Percentiles rank a stretch among this genome's conserved stretches.
Evolutionary conservation across 2,888 invertebrate genomes (phyloP).

Genomic region (Cristatella mucedo): DNA sequence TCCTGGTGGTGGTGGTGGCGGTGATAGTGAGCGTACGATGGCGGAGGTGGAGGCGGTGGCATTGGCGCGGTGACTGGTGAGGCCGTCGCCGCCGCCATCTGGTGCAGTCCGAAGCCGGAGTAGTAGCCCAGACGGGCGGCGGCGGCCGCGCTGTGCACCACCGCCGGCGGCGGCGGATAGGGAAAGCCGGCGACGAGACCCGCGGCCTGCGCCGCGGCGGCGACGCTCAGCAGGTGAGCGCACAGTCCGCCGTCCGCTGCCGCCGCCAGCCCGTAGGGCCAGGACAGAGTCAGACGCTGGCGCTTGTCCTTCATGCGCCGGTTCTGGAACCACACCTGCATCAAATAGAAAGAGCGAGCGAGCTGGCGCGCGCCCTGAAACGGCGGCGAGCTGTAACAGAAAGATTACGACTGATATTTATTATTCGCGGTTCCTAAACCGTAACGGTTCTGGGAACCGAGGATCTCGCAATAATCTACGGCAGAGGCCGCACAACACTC

Average conservation of each 20-base stretch:
- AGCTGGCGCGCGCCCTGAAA: neutral
- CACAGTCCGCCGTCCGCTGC: constrained; percentile 84
- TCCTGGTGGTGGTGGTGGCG: too few relatives aligned
- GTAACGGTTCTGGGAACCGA: too few relatives aligned
- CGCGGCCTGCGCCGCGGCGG: constrained; percentile 36
- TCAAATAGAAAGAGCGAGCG: constrained; percentile 5
- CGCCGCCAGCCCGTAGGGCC: constrained; percentile 55
- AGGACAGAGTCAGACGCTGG: constrained; percentile 77
- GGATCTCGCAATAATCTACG: too few relatives aligned
- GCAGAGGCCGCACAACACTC: too few relatives aligned
- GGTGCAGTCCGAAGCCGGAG: too few relatives aligned
- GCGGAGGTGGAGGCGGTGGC: too few relatives aligned
- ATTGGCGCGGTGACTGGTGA: too few relatives aligned
- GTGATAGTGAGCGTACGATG: too few relatives aligned
- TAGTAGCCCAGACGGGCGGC: neutral
- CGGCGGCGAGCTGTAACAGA: neutral
- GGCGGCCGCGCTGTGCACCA: neutral
- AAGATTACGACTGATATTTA: neutral
- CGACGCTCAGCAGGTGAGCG: constrained; percentile 68
- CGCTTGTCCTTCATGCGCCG: constrained; percentile 92
- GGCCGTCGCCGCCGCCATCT: too few relatives aligned
- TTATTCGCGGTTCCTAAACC: too few relatives aligned
- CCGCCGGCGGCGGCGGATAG: constrained; percentile 6
- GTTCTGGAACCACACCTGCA: constrained; percentile 74
- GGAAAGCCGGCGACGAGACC: constrained; percentile 5